These are phyloP conservation scores for Pomacea maculata DNA, from an alignment of 1,140 invertebrate species.

Conservation along the genomic window DNA sequence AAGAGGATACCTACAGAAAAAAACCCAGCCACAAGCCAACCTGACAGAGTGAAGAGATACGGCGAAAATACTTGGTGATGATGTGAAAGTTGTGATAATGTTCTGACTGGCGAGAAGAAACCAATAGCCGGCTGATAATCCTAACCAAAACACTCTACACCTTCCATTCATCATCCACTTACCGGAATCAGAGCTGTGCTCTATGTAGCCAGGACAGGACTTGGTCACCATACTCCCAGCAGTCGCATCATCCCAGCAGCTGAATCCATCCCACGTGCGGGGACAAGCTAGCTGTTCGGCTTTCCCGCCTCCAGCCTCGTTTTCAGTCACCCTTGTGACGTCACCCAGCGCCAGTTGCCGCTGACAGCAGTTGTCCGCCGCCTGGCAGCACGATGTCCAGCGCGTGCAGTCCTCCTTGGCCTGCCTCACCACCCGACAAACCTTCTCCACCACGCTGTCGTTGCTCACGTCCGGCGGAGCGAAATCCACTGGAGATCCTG, in stretches of 20 bases:
- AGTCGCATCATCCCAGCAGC: constrained; percentile 84
- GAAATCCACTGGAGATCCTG: neutral
- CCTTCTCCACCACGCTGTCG: too few species aligned
- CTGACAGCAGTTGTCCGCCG: neutral
- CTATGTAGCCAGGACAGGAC: constrained; percentile 77
- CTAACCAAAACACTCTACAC: too few species aligned
- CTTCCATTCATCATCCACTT: neutral
- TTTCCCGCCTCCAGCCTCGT: neutral
- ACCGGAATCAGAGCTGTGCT: constrained; percentile 29
- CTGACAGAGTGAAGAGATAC: too few species aligned
- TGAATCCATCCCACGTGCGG: constrained; percentile 34
- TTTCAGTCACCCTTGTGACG: neutral
- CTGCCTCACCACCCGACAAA: neutral
- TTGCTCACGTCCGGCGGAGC: neutral
- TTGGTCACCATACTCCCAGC: constrained; percentile 76
- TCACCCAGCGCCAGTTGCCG: neutral
- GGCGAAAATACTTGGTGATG: too few species aligned
- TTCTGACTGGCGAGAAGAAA: too few species aligned
- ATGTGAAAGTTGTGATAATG: too few species aligned
- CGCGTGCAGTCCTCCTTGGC: neutral
- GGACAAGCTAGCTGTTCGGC: neutral
- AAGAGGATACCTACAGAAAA: too few species aligned
- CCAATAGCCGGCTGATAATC: too few species aligned
- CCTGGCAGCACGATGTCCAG: neutral
- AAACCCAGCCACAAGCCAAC: too few species aligned